Percentiles rank a stretch among this genome's conserved stretches.
These are phyloP conservation scores for Turnix velox DNA, from an alignment of 2,113 vertebrate species.

Conservation along the genomic window DNA sequence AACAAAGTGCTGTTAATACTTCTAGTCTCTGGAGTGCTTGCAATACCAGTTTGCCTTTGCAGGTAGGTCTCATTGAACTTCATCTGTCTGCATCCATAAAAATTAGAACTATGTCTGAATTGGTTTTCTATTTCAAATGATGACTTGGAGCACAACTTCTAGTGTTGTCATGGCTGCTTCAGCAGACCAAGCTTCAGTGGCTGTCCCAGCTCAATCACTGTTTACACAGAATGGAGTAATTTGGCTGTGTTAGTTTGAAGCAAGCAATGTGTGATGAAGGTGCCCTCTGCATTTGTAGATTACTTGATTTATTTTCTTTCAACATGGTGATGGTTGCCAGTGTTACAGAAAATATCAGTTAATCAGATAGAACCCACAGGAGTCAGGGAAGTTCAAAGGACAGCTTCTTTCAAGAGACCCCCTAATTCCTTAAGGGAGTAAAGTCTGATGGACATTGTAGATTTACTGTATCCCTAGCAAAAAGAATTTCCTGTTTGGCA, in stretches of 20 bases:
- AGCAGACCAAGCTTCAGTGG: not conserved
- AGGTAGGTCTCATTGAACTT: not conserved
- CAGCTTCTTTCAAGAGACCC: not conserved
- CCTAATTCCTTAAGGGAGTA: not conserved
- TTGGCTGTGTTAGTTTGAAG: not conserved
- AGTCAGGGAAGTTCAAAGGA: conserved; percentile 1
- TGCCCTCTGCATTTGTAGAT: not conserved
- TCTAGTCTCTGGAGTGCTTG: not conserved
- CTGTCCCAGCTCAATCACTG: not conserved
- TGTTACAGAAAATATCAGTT: not conserved
- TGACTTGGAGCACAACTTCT: not conserved
- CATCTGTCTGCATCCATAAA: not conserved
- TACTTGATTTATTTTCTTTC: not conserved
- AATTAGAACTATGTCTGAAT: not conserved
- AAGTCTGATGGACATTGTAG: not conserved
- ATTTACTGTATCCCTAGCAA: not conserved
- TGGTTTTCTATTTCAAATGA: not conserved
- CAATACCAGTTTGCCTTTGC: not conserved
- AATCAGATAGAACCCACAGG: not conserved
- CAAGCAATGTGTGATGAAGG: not conserved
- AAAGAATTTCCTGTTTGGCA: not conserved
- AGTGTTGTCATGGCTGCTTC: not conserved
- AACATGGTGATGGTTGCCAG: not conserved
- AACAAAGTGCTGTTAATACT: not conserved
- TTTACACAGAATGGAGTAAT: not conserved